Evolutionary conservation across 2,888 invertebrate genomes (phyloP), one percentile per base, ranked within the genome.

Genomic region (Thymelicus acteon): DNA sequence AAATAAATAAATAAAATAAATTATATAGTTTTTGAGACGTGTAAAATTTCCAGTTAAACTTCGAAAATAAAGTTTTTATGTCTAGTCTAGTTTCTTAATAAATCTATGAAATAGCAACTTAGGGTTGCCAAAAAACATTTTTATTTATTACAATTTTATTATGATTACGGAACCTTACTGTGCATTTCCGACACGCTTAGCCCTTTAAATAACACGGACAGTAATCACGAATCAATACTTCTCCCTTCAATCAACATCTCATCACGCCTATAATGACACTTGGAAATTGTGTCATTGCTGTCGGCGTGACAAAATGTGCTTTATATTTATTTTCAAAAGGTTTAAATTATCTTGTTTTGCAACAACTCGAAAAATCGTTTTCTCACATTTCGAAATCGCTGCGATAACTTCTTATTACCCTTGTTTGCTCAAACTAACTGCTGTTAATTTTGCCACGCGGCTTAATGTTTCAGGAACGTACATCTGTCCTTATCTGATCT

Each of bases 341-440:
- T 49, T 24, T 3, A 48, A n/a, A 40, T 60, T 7, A 65, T 10
- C 2, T n/a, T 31, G 8, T 19, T 40, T 7, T 37, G 24, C 6
- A 0, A 2, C 0, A 6, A 48, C 31, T 10, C 12, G 10, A 60
- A 64, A 63, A 70, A 15, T 52, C 60, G 44, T 65, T 64, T 49
- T 47, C 13, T 19, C 49, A 65, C 40, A 31, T 44, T 60, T 47
- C 63, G 70, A 72, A 73, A 75, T 70, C 67, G 58, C 66, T 65
- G 63, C 60, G 13, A 72, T 75, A 73, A 73, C 49, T 71, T 72
- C 67, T 75, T 71, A 75, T 72, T 72, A 70, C 66, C 58, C 69
- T 77, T 89, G 86, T 90, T 91, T 90, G 85, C 87, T 87, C 86
- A 85, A 84, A 85, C 82, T 78, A 79, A 83, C 80, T 81, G 84